Evolutionary conservation across 2,113 vertebrate genomes (phyloP), one percentile per base, ranked within the genome.

Genomic region (Peromyscus maniculatus): DNA sequence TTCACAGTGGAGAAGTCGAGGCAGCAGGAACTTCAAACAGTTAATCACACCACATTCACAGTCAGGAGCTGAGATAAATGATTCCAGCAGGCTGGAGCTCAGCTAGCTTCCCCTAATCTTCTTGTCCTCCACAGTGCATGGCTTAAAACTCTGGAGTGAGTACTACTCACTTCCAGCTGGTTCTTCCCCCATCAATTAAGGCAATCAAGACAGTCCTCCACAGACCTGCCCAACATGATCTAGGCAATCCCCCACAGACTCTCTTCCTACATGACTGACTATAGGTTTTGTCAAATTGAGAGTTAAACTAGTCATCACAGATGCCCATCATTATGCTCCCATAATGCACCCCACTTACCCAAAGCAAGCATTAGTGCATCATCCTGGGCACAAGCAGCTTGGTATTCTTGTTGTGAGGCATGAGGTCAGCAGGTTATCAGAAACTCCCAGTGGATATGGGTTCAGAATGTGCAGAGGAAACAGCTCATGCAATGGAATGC

Each of bases 401-500:
- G 46, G n/a, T 75, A 19, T n/a, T 71, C 59, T 6, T 77, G 10
- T 55, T 52, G 86, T 43, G 2, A 21, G 31, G 4, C 2, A 19
- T 31, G 3, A 74, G 43, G 24, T n/a, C 31, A 36, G 39, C 59
- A 2, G 31, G 13, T 28, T 46, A 49, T 82, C n/a, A 57, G 31
- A 74, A 21, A 0, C 7, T 67, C 46, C 46, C 16, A 26, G 39
- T 46, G 62, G 64, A 49, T 3, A 0, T 5, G 1, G 0, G 0
- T 36, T 67, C 88, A 62, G 2, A 67, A n/a, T 1, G 19, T 7
- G 19, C 67, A 0, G 1, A 21, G 13, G 78, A 36, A 62, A 59
- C 62, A 33, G 79, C 3, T 31, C 0, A 2, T 8, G 5, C 22
- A 52, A 16, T 46, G 36, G 21, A 62, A n/a, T 0, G 46, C 28